Evolutionary conservation across 2,888 invertebrate species (phyloP), one percentile per base, ranked within the genome.

Genomic region (Hofmannophila pseudospretella): DNA sequence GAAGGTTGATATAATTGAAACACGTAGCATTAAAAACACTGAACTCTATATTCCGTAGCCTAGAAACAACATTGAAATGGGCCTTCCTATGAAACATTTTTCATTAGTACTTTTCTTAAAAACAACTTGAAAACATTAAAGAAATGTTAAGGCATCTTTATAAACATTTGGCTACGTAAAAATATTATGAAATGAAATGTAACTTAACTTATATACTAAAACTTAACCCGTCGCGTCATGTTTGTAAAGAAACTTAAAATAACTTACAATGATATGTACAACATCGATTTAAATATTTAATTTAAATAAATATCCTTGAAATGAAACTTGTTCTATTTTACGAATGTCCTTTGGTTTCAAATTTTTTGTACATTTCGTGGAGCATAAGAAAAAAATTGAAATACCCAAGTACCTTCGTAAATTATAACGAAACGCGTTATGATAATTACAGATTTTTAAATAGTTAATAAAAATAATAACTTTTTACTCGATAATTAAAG

Each of bases 41-140:
- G 81, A 85, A 73, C 71, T 64, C 81, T 85, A 79, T 85, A 82
- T 80, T 85, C 59, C 63, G 66, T 72, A 78, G 54, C 67, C 82
- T 84, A 82, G 72, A 79, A 80, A 84, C 84, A 85, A 85, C 85
- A 85, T 80, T 73, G 61, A 80, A 73, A 75, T 65, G 67, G 56
- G 61, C 62, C 64, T 52, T 49, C 41, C 36, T 39, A 40, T 44
- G 47, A 45, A 16, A 38, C 34, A 32, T 45, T 44, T 39, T 41
- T 45, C 36, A 43, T 27, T 34, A 34, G 3, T 16, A 16, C 5
- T 16, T 16, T 16, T 4, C 5, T 16, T 16, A 16, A 4, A 16
- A 4, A 16, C 3, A 16, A 16, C 16, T 5, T 16, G n/a, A 16
- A 16, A 16, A 16, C 16, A 16, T 16, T 16, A 16, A 16, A 5